Percentiles rank a stretch among this genome's conserved stretches.
Conservation (phyloP, 2,113 vertebrate genomes). For the Melanocharis versteri region DNA sequence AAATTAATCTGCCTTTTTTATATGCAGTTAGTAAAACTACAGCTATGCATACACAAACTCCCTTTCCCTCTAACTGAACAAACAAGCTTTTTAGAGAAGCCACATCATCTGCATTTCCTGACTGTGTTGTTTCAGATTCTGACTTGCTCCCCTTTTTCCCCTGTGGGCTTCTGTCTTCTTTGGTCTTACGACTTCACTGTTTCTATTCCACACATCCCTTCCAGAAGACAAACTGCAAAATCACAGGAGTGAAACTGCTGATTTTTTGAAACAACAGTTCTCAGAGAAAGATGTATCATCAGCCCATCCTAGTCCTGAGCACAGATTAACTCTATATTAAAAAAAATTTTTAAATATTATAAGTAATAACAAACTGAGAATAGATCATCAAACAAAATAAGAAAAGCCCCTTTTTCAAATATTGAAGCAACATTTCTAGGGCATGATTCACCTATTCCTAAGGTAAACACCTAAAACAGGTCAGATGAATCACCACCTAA, state of each 20-base stretch:
- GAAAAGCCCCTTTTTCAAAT: background rate
- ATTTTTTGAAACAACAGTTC: background rate
- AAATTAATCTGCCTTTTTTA: background rate
- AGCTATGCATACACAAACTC: slow-evolving; percentile 1
- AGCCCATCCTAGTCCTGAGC: background rate
- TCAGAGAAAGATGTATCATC: background rate
- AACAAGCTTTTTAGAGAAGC: slow-evolving; percentile 41
- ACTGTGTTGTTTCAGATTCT: slow-evolving; percentile 35
- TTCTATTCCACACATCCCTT: background rate
- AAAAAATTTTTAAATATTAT: background rate
- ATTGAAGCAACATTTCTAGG: background rate
- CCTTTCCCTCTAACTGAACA: background rate
- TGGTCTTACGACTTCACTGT: background rate
- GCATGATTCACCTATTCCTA: background rate
- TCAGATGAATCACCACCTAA: background rate
- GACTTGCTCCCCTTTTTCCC: slow-evolving; percentile 12
- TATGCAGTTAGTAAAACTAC: background rate
- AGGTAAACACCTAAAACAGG: background rate
- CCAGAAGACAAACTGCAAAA: background rate
- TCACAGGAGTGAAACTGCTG: background rate
- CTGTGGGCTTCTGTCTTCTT: slow-evolving; percentile 12
- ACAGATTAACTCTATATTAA: background rate
- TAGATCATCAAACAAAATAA: background rate
- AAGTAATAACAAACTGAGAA: background rate
- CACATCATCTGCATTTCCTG: background rate